Evolutionary conservation across 2,113 vertebrate species (phyloP).

Genomic region (Lamprotornis superbus): DNA sequence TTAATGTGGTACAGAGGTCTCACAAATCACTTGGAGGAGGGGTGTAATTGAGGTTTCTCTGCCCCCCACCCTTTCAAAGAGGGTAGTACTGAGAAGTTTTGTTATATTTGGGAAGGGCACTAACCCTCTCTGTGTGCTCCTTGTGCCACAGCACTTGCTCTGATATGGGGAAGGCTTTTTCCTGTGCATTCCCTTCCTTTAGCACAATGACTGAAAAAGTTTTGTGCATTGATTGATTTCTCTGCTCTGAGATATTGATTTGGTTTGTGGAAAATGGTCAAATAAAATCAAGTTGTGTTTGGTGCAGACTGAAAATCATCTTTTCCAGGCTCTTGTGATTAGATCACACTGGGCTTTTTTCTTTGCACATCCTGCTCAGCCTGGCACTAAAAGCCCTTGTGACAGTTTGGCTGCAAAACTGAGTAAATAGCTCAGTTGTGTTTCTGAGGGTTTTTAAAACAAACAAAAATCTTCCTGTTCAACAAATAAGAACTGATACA

Average conservation of each 20-base stretch:
- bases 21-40: background rate
- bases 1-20: background rate
- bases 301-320: slow-evolving; percentile 14
- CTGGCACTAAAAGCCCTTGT: slow-evolving; percentile 2
- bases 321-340: slow-evolving; percentile 19
- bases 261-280: slow-evolving; percentile 31
- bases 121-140: fast-evolving
- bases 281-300: slow-evolving; percentile 31
- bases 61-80: background rate
- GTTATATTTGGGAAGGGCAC: background rate
- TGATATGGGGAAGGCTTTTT: background rate
- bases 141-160: background rate
- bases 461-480: background rate
- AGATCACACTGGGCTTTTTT: background rate
- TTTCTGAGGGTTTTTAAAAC: background rate
- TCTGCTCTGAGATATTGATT: slow-evolving; percentile 32
- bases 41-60: background rate
- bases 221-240: slow-evolving; percentile 16
- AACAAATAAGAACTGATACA: background rate
- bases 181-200: background rate
- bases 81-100: background rate
- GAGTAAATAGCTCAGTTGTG: background rate
- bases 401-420: background rate
- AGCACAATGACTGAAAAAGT: background rate
- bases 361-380: background rate